phyloP scores from a whole-genome alignment of 2,797 vertebrate species.

The Fistularia tabacaria region DNA sequence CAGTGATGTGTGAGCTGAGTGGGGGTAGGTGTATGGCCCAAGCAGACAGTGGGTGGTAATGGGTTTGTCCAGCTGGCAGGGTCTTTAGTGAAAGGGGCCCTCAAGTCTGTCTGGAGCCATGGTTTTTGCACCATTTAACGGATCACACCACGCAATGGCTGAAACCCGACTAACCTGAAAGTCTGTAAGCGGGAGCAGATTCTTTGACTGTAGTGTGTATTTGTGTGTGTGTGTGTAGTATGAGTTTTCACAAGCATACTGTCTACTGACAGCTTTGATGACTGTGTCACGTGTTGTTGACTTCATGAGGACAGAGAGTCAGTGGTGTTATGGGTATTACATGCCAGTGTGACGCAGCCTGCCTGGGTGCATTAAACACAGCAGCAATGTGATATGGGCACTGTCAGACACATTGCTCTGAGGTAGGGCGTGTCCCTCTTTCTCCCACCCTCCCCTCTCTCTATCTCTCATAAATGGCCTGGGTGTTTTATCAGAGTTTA shows the following conservation, averaged over 20 bases:
- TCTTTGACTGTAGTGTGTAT: neutral
- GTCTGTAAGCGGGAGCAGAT: slow-evolving; percentile 13
- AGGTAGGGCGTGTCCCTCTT: slow-evolving; percentile 67
- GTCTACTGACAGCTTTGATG: slow-evolving; percentile 34
- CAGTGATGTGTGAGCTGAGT: slow-evolving; percentile 36
- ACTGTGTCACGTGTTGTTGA: slow-evolving; percentile 50
- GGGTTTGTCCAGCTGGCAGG: slow-evolving; percentile 70
- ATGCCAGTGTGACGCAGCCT: slow-evolving; percentile 51
- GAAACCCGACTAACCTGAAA: slow-evolving; percentile 62
- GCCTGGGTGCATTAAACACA: slow-evolving; percentile 42
- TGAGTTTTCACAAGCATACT: slow-evolving; percentile 15
- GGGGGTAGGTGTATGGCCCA: slow-evolving; percentile 11
- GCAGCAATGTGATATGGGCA: slow-evolving; percentile 62
- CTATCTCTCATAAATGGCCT: slow-evolving; percentile 28
- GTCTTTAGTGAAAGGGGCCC: slow-evolving; percentile 44
- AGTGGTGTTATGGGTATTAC: slow-evolving; percentile 49
- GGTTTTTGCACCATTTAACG: slow-evolving; percentile 50
- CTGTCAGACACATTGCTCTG: slow-evolving; percentile 60
- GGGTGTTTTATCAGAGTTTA: slow-evolving; percentile 40
- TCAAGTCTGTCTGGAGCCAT: slow-evolving; percentile 47
- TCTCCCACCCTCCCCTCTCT: slow-evolving; percentile 28
- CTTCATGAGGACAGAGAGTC: slow-evolving; percentile 43
- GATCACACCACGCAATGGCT: slow-evolving; percentile 25
- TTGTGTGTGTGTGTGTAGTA: neutral
- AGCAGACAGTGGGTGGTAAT: slow-evolving; percentile 40